phyloP scores from a whole-genome alignment of 2,888 invertebrate species.

The Gastrophysa polygoni region DNA sequence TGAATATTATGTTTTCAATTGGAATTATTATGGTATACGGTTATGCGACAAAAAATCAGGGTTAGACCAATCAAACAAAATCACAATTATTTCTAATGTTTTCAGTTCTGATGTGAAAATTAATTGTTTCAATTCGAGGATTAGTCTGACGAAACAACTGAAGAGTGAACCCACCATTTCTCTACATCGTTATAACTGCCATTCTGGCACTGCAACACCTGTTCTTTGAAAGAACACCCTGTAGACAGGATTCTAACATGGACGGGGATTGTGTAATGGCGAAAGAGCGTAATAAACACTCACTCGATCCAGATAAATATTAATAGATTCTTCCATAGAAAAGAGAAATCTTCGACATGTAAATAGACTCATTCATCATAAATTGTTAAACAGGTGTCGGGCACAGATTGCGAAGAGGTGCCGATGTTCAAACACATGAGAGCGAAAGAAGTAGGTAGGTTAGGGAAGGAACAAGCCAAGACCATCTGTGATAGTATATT shows the following conservation, averaged over 20 bases:
- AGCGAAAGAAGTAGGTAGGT: neutral
- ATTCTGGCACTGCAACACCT: no score
- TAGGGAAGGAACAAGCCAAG: neutral
- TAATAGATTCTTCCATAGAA: constrained; percentile 33
- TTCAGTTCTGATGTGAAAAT: no score
- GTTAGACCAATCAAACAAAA: no score
- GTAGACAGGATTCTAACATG: neutral
- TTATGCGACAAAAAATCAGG: no score
- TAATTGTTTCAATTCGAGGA: no score
- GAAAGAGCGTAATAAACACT: constrained; percentile 13
- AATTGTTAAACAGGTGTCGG: constrained; percentile 27
- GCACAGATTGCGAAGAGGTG: constrained; percentile 22
- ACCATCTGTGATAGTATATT: no score
- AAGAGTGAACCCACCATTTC: no score
- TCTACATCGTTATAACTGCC: no score
- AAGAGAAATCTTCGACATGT: constrained; percentile 29
- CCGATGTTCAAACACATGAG: constrained; percentile 8
- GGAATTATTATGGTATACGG: no score
- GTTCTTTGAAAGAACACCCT: neutral
- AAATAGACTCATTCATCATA: constrained; percentile 32
- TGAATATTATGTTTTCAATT: no score
- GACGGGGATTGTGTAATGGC: constrained; percentile 18
- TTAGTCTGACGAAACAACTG: no score
- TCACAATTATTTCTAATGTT: no score
- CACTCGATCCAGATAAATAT: constrained; percentile 32